Evolutionary conservation across 2,888 invertebrate genomes (phyloP), one percentile per base, ranked within the genome.

Genomic region (Apodemia duryi): DNA sequence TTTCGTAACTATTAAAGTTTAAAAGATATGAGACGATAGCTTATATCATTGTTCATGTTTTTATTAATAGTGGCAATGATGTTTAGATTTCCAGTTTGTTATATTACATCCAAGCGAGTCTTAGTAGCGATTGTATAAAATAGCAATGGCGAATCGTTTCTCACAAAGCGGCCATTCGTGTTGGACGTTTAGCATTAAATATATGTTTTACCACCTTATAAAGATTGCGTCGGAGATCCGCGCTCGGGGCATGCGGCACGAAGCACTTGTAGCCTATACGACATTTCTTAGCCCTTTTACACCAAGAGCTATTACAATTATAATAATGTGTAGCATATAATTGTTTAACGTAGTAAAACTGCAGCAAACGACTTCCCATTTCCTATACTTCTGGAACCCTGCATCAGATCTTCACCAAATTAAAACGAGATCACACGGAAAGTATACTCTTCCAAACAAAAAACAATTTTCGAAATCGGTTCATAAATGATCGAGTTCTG

Each of bases 121-220:
- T 69, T 71, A 70, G 70, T 70, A 69, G 71, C 67, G 68, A 67
- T 70, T 66, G 64, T 70, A 69, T 66, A 72, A 74, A 76, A 76
- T 76, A 70, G 75, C 52, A 54, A 54, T 28, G 49, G 62, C 43
- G 29, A 46, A 35, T 49, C 72, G 77, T 80, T 83, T 80, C 82
- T 77, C 81, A 77, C 77, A 77, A 73, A 54, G 54, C 54, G 54
- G 54, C 75, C 71, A 73, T 77, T 84, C 87, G 85, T 84, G 87
- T 81, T 78, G 77, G 80, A 76, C 82, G 80, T 85, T 89, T 89
- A 90, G 84, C 86, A 87, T 91, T 90, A 89, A 90, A 90, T 90
- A 90, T 90, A 90, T 90, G 91, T 91, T 91, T 91, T 90, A 91
- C 89, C 91, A 90, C 91, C 88, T 91, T 90, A 88, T 90, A 90